Percentiles rank a stretch among this genome's conserved stretches.
These are phyloP conservation scores for Parasteatoda tepidariorum DNA, from an alignment of 1,140 invertebrate species.

Conservation along the genomic window DNA sequence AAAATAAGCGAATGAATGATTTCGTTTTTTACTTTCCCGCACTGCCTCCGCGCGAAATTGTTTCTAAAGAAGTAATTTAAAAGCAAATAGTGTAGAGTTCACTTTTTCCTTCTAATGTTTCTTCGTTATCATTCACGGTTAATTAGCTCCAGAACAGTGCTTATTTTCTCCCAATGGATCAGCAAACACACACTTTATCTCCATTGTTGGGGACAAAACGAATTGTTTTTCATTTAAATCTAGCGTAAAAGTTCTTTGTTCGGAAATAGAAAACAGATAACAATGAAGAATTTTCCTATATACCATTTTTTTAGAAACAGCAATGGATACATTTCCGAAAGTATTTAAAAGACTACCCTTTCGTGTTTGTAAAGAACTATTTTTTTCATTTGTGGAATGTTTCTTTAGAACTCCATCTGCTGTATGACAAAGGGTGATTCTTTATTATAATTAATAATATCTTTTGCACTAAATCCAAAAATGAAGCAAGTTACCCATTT, in stretches of 20 bases:
- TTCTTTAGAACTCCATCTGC: too few relatives aligned
- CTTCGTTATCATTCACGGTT: not conserved
- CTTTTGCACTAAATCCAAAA: too few relatives aligned
- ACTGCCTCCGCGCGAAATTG: not conserved
- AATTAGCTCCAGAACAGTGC: not conserved
- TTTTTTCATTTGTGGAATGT: too few relatives aligned
- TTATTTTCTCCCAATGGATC: not conserved
- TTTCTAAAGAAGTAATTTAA: not conserved
- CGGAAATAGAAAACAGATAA: not conserved
- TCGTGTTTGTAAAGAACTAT: too few relatives aligned
- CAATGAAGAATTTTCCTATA: not conserved
- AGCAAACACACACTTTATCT: not conserved
- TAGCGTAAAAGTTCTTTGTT: not conserved
- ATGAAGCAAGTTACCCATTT: too few relatives aligned
- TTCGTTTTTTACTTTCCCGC: too few relatives aligned
- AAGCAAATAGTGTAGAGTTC: not conserved
- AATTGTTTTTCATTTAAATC: not conserved
- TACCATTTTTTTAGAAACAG: not conserved
- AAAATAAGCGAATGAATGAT: too few relatives aligned
- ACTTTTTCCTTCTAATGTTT: not conserved
- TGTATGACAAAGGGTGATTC: too few relatives aligned
- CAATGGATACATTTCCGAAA: too few relatives aligned
- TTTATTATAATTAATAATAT: too few relatives aligned
- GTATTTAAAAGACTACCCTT: too few relatives aligned
- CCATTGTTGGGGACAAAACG: not conserved